Conservation (phyloP, 37 sponge, comb jelly and placozoan species). For the Bolinopsis microptera region DNA sequence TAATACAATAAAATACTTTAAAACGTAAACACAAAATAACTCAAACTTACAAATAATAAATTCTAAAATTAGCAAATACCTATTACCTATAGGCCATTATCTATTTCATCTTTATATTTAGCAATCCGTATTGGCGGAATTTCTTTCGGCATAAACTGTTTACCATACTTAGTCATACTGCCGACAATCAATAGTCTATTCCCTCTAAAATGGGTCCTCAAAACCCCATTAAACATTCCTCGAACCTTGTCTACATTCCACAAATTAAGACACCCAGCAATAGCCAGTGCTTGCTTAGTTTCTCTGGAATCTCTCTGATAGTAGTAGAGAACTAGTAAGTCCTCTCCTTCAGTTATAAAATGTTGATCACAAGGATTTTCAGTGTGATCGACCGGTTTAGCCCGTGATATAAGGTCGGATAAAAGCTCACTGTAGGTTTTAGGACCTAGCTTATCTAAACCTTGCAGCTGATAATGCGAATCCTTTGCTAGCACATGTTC, state of each 20-base stretch:
- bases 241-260: constrained; percentile 23
- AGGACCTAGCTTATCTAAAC: not conserved
- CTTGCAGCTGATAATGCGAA: not conserved
- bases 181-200: constrained; percentile 42
- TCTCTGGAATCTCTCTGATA: constrained; percentile 23
- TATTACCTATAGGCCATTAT: not conserved
- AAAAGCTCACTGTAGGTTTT: not conserved
- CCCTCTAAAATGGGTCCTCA: constrained; percentile 20
- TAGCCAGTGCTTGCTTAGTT: not conserved
- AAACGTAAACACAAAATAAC: not conserved
- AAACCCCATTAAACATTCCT: constrained; percentile 29
- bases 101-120: constrained; percentile 27
- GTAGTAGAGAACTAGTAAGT: not conserved
- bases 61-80: not conserved
- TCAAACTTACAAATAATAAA: not conserved
- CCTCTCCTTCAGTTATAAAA: constrained; percentile 5
- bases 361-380: not conserved
- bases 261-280: constrained; percentile 24
- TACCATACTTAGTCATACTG: not conserved
- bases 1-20: not conserved
- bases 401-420: not conserved
- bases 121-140: constrained; percentile 26
- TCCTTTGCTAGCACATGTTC: not conserved
- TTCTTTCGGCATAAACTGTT: not conserved
- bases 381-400: not conserved